Evolutionary conservation across 2,888 invertebrate species (phyloP).

Genomic region (Cheiracanthium punctorium): DNA sequence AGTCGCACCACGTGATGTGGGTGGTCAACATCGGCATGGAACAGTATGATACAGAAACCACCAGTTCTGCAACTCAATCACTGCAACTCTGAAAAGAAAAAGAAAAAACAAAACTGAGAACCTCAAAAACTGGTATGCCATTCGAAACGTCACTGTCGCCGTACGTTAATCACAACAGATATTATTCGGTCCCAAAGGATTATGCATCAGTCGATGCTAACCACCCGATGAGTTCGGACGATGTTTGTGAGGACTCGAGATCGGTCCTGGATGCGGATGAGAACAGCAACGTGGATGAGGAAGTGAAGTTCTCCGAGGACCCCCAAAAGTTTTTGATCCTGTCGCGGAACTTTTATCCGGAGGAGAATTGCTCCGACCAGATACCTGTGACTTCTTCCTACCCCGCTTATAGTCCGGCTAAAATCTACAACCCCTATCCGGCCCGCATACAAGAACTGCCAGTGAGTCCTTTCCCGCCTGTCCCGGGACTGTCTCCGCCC

Average conservation of each 20-base stretch:
- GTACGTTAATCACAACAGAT: constrained; percentile 43
- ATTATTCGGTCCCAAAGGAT: constrained; percentile 32
- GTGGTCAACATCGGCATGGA: constrained; percentile 43
- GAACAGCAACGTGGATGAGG: constrained; percentile 16
- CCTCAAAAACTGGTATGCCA: constrained; percentile 35
- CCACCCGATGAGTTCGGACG: constrained; percentile 12
- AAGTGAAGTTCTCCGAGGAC: constrained; percentile 4
- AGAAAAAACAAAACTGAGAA: constrained; percentile 2
- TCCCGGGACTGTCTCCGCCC: constrained; percentile 7
- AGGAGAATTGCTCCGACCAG: constrained; percentile 24
- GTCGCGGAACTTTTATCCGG: constrained; percentile 34
- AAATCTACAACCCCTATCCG: constrained; percentile 36
- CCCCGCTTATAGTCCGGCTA: constrained; percentile 10
- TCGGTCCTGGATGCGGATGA: constrained; percentile 25
- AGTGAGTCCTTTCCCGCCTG: constrained; percentile 23
- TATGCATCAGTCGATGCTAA: constrained; percentile 18
- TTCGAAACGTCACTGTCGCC: constrained; percentile 50
- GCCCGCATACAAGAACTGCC: constrained; percentile 24
- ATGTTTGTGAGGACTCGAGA: constrained; percentile 31
- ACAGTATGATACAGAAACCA: constrained; percentile 43
- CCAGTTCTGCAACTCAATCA: not conserved
- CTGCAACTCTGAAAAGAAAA: not conserved
- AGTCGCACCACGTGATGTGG: constrained; percentile 51
- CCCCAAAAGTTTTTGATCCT: constrained; percentile 30
- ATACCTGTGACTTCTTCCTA: constrained; percentile 13